phyloP scores from a whole-genome alignment of 2,888 invertebrate genomes.

The Cheilosia variabilis region DNA sequence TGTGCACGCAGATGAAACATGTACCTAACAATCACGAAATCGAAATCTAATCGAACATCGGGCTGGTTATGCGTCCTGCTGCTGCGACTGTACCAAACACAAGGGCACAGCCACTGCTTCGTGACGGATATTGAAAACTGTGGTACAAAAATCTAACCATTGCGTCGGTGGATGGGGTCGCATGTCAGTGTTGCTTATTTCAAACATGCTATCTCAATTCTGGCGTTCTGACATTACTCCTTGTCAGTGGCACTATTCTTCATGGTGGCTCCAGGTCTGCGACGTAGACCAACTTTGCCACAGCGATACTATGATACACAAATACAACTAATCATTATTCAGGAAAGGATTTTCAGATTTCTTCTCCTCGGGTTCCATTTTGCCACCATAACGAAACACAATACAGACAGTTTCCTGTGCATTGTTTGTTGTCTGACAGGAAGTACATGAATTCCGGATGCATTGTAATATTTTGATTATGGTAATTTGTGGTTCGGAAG shows the following conservation, averaged over 20 bases:
- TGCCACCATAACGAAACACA: conserved; percentile 8
- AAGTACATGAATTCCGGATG: conserved; percentile 61
- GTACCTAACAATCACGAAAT: conserved; percentile 67
- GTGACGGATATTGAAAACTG: conserved; percentile 25
- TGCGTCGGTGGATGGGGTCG: neutral
- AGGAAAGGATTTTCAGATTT: conserved; percentile 42
- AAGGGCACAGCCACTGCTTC: neutral
- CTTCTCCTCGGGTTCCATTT: conserved; percentile 9
- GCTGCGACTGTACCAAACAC: neutral
- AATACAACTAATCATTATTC: conserved; percentile 67
- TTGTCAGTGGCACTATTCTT: conserved; percentile 6
- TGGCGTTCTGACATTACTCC: conserved; percentile 37
- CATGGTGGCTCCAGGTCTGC: conserved; percentile 6
- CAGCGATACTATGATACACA: neutral
- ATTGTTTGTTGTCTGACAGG: conserved; percentile 59
- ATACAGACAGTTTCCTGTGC: conserved; percentile 48
- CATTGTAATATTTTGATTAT: conserved; percentile 73
- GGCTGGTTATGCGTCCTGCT: conserved; percentile 30
- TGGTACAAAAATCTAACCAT: conserved; percentile 28
- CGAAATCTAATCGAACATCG: conserved; percentile 66
- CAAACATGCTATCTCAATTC: conserved; percentile 14
- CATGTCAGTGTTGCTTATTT: conserved; percentile 5
- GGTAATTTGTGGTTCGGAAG: conserved; percentile 46
- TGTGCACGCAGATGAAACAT: conserved; percentile 70
- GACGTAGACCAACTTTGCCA: conserved; percentile 9